These are phyloP conservation scores for Chaenocephalus aceratus DNA, from an alignment of 2,113 vertebrate species.

Conservation along the genomic window DNA sequence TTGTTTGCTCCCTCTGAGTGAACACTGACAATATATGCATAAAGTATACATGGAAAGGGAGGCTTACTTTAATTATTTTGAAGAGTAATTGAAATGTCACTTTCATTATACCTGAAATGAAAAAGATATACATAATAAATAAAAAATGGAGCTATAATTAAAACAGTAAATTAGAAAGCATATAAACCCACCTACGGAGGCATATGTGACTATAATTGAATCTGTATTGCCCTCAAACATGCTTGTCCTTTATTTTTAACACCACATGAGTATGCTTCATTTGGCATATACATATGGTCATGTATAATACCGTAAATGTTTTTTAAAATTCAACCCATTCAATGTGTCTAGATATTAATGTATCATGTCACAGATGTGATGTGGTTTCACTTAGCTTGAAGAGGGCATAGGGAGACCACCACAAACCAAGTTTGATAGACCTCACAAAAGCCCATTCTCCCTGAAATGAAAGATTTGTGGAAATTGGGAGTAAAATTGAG, in stretches of 20 bases:
- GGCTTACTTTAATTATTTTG: background rate
- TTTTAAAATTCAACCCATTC: background rate
- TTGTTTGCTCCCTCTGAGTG: constrained; percentile 9
- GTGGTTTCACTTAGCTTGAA: constrained; percentile 31
- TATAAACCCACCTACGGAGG: background rate
- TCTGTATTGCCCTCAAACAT: background rate
- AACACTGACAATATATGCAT: background rate
- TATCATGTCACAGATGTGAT: constrained; percentile 24
- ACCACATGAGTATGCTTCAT: too few relatives aligned
- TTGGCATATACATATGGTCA: too few relatives aligned
- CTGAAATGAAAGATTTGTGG: constrained; percentile 31
- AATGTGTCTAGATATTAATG: constrained; percentile 28
- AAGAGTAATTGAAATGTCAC: background rate
- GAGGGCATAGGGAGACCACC: constrained; percentile 31
- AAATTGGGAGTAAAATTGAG: constrained; percentile 39
- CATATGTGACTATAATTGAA: background rate
- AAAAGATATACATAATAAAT: background rate
- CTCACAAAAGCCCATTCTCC: constrained; percentile 29
- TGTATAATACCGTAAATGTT: background rate
- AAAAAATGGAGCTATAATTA: too few relatives aligned
- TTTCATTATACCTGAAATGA: background rate
- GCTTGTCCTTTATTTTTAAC: background rate
- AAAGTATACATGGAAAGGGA: background rate
- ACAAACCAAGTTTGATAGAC: constrained; percentile 15
- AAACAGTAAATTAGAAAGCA: background rate